These are phyloP conservation scores for Tursiops truncatus DNA, from an alignment of 2,113 vertebrate genomes.

Conservation along the genomic window DNA sequence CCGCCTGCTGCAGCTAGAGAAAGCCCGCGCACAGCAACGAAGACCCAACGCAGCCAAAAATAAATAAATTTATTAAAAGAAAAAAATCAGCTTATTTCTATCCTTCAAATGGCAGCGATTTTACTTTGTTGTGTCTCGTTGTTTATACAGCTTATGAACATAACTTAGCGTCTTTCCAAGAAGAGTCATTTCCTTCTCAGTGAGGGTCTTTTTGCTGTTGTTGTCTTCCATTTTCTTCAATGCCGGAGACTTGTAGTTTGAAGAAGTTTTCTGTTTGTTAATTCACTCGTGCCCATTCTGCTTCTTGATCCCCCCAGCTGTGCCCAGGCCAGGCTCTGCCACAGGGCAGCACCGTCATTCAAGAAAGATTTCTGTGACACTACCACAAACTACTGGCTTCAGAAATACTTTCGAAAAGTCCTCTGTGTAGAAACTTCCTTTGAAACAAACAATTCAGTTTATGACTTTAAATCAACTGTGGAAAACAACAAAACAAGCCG, in stretches of 20 bases:
- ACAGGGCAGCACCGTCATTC: background rate
- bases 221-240: background rate
- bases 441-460: background rate
- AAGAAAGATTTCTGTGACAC: background rate
- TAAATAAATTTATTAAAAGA: too few relatives aligned
- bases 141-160: background rate
- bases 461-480: background rate
- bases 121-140: background rate
- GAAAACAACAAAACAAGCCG: background rate
- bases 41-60: too few relatives aligned
- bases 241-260: background rate
- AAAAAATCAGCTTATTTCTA: background rate
- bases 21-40: too few relatives aligned
- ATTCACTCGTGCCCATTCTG: fast-evolving
- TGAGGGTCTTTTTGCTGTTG: background rate
- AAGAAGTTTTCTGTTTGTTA: background rate
- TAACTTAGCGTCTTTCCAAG: background rate
- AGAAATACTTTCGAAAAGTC: background rate
- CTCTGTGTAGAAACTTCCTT: background rate
- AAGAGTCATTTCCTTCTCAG: background rate
- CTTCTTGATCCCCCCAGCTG: background rate
- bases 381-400: background rate
- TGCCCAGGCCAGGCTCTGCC: background rate
- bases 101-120: background rate
- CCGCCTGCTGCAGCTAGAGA: too few relatives aligned